phyloP scores from a whole-genome alignment of 2,888 invertebrate species.

The Celastrina argiolus region DNA sequence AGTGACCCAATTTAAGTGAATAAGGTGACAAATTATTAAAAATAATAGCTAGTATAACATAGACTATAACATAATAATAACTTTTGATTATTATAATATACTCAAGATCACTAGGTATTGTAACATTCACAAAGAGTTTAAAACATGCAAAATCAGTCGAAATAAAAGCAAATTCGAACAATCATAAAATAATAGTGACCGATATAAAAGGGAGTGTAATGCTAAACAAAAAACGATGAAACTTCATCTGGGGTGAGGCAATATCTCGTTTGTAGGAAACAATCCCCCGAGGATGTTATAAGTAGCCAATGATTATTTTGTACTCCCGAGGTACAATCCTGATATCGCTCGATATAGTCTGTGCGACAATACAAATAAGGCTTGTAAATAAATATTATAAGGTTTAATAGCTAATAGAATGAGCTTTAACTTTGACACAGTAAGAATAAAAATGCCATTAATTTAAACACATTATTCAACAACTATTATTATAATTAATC shows the following conservation, averaged over 20 bases:
- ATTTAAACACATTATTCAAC: too few species aligned
- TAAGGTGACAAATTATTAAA: too few species aligned
- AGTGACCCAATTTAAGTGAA: too few species aligned
- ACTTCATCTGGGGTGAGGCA: slow-evolving; percentile 46
- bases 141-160: background rate
- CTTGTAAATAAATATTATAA: background rate
- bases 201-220: slow-evolving; percentile 35
- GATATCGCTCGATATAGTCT: slow-evolving; percentile 25
- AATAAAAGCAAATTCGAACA: slow-evolving; percentile 8
- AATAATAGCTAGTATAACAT: too few species aligned
- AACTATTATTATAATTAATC: too few species aligned
- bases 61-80: too few species aligned
- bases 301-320: slow-evolving; percentile 75
- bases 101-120: background rate
- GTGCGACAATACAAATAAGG: background rate
- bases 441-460: too few species aligned
- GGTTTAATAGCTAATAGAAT: too few species aligned
- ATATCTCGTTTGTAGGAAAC: slow-evolving; percentile 64
- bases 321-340: slow-evolving; percentile 47
- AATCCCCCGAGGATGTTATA: slow-evolving; percentile 62
- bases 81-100: too few species aligned
- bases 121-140: background rate
- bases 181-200: slow-evolving; percentile 21
- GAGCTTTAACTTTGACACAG: too few species aligned
- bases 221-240: slow-evolving; percentile 58